Evolutionary conservation across 2,888 invertebrate species (phyloP).

Genomic region (Lithophane socia): DNA sequence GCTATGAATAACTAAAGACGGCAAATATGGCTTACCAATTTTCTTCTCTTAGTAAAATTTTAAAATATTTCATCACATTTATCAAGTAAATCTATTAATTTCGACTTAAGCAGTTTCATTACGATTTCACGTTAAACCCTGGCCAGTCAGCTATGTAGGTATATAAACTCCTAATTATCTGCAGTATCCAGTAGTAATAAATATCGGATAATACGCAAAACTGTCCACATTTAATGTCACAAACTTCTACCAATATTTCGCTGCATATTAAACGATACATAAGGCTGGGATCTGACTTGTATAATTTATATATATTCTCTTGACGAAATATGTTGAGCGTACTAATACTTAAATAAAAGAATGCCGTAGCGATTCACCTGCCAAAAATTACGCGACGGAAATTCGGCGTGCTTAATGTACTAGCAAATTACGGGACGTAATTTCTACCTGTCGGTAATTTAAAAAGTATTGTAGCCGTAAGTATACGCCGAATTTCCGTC

Average conservation of each 20-base stretch:
- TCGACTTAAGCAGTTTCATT: background rate
- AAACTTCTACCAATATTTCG: background rate
- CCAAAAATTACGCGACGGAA: background rate
- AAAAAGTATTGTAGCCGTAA: constrained; percentile 5
- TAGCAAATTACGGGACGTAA: background rate
- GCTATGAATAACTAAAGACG: background rate
- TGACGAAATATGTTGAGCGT: background rate
- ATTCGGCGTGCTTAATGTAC: background rate
- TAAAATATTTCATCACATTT: background rate
- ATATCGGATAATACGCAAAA: constrained; percentile 27
- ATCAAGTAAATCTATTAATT: constrained; percentile 4
- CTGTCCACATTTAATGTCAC: constrained; percentile 10
- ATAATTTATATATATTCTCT: background rate
- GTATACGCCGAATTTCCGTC: background rate
- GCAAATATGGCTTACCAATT: background rate
- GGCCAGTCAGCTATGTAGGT: background rate
- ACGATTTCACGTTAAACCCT: background rate
- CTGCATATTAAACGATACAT: constrained; percentile 11
- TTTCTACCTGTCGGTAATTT: background rate
- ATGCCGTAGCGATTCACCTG: constrained; percentile 5
- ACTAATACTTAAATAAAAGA: background rate
- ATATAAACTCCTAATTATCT: constrained; percentile 25
- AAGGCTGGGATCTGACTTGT: constrained; percentile 12
- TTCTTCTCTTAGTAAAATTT: background rate
- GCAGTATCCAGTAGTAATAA: constrained; percentile 10